Evolutionary conservation across 2,888 invertebrate genomes (phyloP), one percentile per base, ranked within the genome.

Genomic region (Periphyllus acericola): DNA sequence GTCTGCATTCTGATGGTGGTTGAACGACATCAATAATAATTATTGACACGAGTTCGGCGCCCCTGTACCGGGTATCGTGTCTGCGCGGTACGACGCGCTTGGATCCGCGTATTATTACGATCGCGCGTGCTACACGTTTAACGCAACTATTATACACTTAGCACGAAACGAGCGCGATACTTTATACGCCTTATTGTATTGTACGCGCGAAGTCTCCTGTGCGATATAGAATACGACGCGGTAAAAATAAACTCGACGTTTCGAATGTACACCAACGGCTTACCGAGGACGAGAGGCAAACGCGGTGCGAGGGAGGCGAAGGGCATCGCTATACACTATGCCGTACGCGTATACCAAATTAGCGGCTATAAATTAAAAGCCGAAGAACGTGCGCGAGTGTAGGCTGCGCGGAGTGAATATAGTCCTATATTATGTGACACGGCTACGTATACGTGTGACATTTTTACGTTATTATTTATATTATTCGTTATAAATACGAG

Each of bases 321-420:
- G 17, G 29, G 17, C 29, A 29, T n/a, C 68, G 25, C 25, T 6
- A 19, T 66, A 32, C 29, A n/a, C 9, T 8, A 60, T 60, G 25
- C 6, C 25, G 60, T 68, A 66, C 74, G 74, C 21, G 14, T 72
- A 72, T 34, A n/a, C n/a, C n/a, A 75, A 14, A 52, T 52, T n/a
- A 19, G 76, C 9, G 52, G 76, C 76, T 52, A 52, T 76, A 76
- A 76, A 76, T 76, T 52, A 52, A 52, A 52, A 76, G 52, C 76
- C 29, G 29, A 52, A 75, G 29, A 52, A 75, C 75, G 74, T 25
- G 60, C 25, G 66, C n/a, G n/a, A 1, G n/a, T 29, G 40, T 46
- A n/a, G 76, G 52, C 76, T 21, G 76, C 25, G 32, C 40, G 17
- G 40, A 75, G 40, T n/a, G 46, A 74, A 55, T 60, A 25, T 25